Evolutionary conservation across 1,140 invertebrate genomes (phyloP).

Genomic region (Episyrphus balteatus): DNA sequence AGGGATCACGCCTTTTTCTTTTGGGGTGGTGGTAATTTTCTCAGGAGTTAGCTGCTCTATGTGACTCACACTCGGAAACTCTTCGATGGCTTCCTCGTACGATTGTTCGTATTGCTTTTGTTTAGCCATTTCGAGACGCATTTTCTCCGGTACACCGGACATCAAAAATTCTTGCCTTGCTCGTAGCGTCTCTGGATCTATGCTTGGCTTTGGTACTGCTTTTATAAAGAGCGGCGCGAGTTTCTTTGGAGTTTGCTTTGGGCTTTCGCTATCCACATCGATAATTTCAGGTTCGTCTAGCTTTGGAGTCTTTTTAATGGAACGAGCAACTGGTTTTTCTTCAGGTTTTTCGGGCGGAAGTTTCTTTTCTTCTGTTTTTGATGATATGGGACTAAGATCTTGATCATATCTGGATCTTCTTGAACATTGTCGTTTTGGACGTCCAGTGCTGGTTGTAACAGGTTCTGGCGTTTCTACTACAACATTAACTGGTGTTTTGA

Average conservation of each 20-base stretch:
- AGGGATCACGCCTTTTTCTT: neutral
- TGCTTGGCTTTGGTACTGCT: slow-evolving; percentile 39
- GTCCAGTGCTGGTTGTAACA: slow-evolving; percentile 9
- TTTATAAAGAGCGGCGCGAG: slow-evolving; percentile 50
- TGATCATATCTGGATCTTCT: slow-evolving; percentile 29
- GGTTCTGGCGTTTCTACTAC: neutral
- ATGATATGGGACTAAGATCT: slow-evolving; percentile 18
- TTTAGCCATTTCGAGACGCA: slow-evolving; percentile 40
- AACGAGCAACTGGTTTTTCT: too few species aligned
- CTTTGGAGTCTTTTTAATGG: neutral
- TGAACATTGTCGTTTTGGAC: slow-evolving; percentile 27
- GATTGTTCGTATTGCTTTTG: slow-evolving; percentile 29
- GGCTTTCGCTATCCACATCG: slow-evolving; percentile 17
- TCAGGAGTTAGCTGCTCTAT: slow-evolving; percentile 15
- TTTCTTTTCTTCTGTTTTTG: neutral
- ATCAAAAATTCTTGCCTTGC: slow-evolving; percentile 49
- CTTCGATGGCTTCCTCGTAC: slow-evolving; percentile 33
- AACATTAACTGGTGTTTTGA: neutral
- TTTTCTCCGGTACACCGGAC: slow-evolving; percentile 45
- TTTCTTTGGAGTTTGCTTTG: slow-evolving; percentile 26
- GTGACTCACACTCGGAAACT: slow-evolving; percentile 44
- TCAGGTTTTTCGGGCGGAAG: neutral
- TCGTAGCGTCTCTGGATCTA: slow-evolving; percentile 39
- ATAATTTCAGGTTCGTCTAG: slow-evolving; percentile 8
- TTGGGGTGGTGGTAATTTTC: neutral